Evolutionary conservation across 2,888 invertebrate genomes (phyloP).

Genomic region (Chloromyia formosa): DNA sequence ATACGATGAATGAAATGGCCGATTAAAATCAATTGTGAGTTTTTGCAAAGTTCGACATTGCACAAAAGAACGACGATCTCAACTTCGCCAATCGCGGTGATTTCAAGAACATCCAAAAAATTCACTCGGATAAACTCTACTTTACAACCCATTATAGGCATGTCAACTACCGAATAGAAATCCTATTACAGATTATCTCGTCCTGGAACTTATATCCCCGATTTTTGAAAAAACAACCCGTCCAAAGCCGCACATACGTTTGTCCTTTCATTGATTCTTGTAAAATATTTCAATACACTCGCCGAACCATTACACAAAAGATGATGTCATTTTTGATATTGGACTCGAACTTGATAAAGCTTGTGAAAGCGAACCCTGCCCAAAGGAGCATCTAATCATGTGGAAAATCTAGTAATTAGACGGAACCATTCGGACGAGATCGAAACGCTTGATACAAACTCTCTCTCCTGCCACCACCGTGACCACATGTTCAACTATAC

Average conservation of each 20-base stretch:
- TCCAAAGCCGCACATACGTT: not conserved
- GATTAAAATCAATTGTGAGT: too few species aligned
- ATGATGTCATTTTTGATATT: not conserved
- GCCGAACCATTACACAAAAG: not conserved
- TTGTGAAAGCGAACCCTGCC: not conserved
- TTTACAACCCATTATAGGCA: not conserved
- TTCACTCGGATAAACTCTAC: too few species aligned
- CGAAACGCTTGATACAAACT: conserved; percentile 6
- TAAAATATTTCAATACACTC: not conserved
- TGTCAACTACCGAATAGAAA: conserved; percentile 19
- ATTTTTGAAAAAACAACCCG: not conserved
- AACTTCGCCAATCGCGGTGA: too few species aligned
- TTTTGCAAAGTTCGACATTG: too few species aligned
- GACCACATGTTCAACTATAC: too few species aligned
- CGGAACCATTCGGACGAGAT: conserved; percentile 29
- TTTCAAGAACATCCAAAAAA: too few species aligned
- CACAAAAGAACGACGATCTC: too few species aligned
- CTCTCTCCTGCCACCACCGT: too few species aligned
- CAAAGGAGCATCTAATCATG: conserved; percentile 38
- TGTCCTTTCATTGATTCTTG: not conserved
- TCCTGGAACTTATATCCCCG: not conserved
- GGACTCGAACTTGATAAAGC: not conserved
- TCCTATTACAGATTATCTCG: conserved; percentile 9
- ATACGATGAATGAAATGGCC: too few species aligned
- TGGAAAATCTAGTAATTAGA: conserved; percentile 49